phyloP scores from a whole-genome alignment of 2,888 invertebrate species.

The Archaeoteleia sp. region DNA sequence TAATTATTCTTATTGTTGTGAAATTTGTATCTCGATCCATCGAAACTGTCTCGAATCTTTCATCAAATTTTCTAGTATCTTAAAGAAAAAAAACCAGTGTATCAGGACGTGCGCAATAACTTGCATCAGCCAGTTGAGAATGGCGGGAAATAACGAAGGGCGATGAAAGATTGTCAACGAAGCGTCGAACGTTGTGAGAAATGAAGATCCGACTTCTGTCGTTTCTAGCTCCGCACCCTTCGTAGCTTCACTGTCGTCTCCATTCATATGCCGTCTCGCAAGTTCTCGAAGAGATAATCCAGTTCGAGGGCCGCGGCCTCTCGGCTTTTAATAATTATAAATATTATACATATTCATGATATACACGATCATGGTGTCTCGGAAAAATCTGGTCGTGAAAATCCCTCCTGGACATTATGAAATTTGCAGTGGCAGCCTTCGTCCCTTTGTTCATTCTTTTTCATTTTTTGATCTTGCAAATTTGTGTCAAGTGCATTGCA shows the following conservation, averaged over 20 bases:
- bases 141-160: slow-evolving; percentile 49
- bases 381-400: slow-evolving; percentile 44
- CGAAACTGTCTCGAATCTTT: too few relatives aligned
- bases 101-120: slow-evolving; percentile 45
- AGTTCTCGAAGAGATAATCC: slow-evolving; percentile 49
- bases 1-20: too few relatives aligned
- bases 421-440: slow-evolving; percentile 13
- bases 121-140: slow-evolving; percentile 49
- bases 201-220: not conserved
- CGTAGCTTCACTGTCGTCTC: slow-evolving; percentile 22
- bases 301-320: slow-evolving; percentile 48
- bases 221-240: slow-evolving; percentile 1
- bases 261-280: slow-evolving; percentile 44
- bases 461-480: too few relatives aligned
- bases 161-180: slow-evolving; percentile 26
- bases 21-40: too few relatives aligned
- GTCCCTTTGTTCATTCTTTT: too few relatives aligned
- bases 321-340: slow-evolving; percentile 61
- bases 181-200: slow-evolving; percentile 10
- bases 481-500: too few relatives aligned
- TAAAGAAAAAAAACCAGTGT: slow-evolving; percentile 21
- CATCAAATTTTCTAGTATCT: too few relatives aligned
- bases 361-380: slow-evolving; percentile 50
- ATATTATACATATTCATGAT: slow-evolving; percentile 58
- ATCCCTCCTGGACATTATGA: slow-evolving; percentile 31